These are phyloP conservation scores for Callopanchax toddi DNA, from an alignment of 2,113 vertebrate genomes.

Conservation along the genomic window DNA sequence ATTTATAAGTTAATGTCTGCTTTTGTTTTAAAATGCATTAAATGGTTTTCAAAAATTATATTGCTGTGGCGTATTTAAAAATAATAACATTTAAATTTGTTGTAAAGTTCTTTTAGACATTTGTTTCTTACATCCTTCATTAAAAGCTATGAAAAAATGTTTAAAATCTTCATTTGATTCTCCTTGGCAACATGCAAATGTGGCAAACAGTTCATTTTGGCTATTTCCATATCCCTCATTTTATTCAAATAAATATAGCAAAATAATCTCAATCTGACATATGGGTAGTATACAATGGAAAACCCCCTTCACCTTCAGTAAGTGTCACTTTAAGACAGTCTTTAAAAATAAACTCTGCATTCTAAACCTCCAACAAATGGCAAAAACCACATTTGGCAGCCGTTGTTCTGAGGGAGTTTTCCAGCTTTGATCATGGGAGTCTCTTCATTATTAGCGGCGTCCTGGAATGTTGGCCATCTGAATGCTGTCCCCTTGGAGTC, in stretches of 20 bases:
- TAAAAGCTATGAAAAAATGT: conserved; percentile 8
- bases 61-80: neutral
- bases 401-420: conserved; percentile 18
- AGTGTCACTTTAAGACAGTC: conserved; percentile 7
- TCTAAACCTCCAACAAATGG: conserved; percentile 1
- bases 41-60: neutral
- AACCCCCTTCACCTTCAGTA: conserved; percentile 23
- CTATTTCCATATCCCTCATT: conserved; percentile 25
- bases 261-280: conserved; percentile 16
- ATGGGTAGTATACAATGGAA: conserved; percentile 7
- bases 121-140: conserved; percentile 6
- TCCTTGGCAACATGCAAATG: conserved; percentile 60
- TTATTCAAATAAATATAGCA: conserved; percentile 13
- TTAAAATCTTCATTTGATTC: conserved; percentile 40
- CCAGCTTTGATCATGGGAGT: conserved; percentile 16
- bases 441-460: conserved; percentile 17
- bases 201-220: conserved; percentile 53
- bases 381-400: neutral
- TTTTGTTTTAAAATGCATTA: conserved; percentile 3
- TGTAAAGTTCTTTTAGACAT: too few relatives aligned
- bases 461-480: conserved; percentile 76
- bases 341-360: conserved; percentile 34
- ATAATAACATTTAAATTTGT: neutral
- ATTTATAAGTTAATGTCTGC: conserved; percentile 16
- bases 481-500: conserved; percentile 74